phyloP scores from a whole-genome alignment of 1,140 invertebrate species.

The Bradysia coprophila region DNA sequence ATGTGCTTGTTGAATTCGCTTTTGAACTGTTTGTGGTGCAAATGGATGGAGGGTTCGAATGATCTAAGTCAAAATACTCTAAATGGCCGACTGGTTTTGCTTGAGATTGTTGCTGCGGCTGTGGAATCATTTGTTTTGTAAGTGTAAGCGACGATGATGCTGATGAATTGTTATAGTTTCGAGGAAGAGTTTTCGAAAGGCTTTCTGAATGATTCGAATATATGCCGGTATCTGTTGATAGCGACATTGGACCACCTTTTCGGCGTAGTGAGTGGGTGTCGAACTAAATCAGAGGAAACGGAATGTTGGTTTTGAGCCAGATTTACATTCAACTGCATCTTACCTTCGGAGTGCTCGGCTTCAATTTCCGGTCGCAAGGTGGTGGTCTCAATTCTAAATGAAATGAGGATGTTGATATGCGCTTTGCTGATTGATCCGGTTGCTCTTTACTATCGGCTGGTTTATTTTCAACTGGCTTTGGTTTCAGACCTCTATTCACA shows the following conservation, averaged over 20 bases:
- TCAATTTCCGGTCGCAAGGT: slow-evolving; percentile 21
- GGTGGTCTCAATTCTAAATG: slow-evolving; percentile 18
- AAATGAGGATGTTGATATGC: slow-evolving; percentile 26
- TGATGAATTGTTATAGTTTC: slow-evolving; percentile 11
- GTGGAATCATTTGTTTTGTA: slow-evolving; percentile 4
- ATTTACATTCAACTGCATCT: background rate
- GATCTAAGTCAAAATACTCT: slow-evolving; percentile 61
- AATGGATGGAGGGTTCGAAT: slow-evolving; percentile 15
- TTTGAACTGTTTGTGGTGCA: slow-evolving; percentile 7
- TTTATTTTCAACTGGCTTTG: slow-evolving; percentile 28
- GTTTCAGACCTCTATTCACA: slow-evolving; percentile 63
- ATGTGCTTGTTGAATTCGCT: slow-evolving; percentile 4
- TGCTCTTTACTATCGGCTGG: slow-evolving; percentile 5
- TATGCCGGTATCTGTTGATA: slow-evolving; percentile 11
- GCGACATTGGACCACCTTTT: slow-evolving; percentile 13
- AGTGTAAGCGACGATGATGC: background rate
- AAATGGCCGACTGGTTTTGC: slow-evolving; percentile 24
- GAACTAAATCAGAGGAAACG: background rate
- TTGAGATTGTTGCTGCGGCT: slow-evolving; percentile 1
- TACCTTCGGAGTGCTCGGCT: slow-evolving; percentile 12
- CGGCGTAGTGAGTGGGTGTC: slow-evolving; percentile 9
- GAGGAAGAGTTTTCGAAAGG: slow-evolving; percentile 14
- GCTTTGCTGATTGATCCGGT: slow-evolving; percentile 16
- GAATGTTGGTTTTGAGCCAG: background rate
- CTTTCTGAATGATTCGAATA: slow-evolving; percentile 6